These are phyloP conservation scores for Gonatopus flavifemur DNA, from an alignment of 1,140 invertebrate species.

Conservation along the genomic window DNA sequence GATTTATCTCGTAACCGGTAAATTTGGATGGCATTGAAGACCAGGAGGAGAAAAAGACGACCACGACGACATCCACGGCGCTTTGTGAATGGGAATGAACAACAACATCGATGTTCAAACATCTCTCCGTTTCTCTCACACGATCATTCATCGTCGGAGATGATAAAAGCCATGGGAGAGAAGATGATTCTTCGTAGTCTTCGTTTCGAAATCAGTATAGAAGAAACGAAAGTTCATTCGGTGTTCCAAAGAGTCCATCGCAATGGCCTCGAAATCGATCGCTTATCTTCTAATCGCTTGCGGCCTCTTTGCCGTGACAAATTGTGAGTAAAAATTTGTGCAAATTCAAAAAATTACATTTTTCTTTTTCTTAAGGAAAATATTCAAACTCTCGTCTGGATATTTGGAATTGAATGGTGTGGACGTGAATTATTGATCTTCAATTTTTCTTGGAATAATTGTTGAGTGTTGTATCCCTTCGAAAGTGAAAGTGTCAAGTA, in stretches of 20 bases:
- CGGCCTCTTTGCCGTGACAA: conserved; percentile 20
- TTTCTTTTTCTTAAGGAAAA: too few species aligned
- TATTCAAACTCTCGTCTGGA: too few species aligned
- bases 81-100: conserved; percentile 2
- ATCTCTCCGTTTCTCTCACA: background rate
- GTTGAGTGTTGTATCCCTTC: too few species aligned
- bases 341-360: too few species aligned
- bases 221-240: conserved; percentile 10
- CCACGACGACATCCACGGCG: background rate
- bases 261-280: conserved; percentile 23
- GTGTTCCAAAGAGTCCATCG: background rate
- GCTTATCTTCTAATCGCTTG: conserved; percentile 25
- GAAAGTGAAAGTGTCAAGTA: too few species aligned
- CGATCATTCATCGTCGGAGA: conserved; percentile 17
- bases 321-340: conserved; percentile 28
- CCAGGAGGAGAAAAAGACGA: too few species aligned
- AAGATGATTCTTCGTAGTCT: conserved; percentile 37
- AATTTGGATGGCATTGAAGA: too few species aligned
- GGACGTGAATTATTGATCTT: too few species aligned
- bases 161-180: conserved; percentile 45
- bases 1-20: too few species aligned
- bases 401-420: too few species aligned
- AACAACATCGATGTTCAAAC: background rate
- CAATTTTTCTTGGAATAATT: too few species aligned
- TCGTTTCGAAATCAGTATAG: conserved; percentile 29